Base-by-base conservation (phyloP, 2,888 invertebrate species). In the Aspidapion aeneum region DNA sequence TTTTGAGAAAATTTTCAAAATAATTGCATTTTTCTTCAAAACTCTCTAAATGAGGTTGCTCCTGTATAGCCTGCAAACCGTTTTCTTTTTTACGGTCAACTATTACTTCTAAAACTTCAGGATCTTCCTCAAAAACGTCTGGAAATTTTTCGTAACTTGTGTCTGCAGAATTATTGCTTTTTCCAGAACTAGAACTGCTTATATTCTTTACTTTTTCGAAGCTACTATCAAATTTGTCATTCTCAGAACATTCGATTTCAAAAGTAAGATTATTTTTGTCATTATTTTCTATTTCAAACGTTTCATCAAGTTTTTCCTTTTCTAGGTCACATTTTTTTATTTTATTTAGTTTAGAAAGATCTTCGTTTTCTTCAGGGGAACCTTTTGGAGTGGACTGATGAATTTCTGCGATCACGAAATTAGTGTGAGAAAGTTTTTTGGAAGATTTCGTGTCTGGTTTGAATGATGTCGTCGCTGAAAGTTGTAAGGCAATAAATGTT, bases 131-230 rank as follows among this genome's bases (percentile, higher is more conserved):
- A 51, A 54, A 65, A 0, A 63, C 61, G 51, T 65, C 65, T 2
- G 63, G 63, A 22, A 55, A 65, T 58, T 65, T 65, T 9, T 63
- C 58, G 18, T 65, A 65, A 52, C 65, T 63, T 2, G 18, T 54
- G 7, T 57, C 63, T 16, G 58, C 57, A n/a, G n/a, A n/a, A 18
- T 62, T 57, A 1, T 12, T 12, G 3, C 12, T 12, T 12, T 35
- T 35, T 12, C 12, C 35, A 35, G 35, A 35, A 35, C 35, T 35
- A 3, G 35, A 35, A 12, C 12, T 35, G 12, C 5, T 35, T 12
- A 7, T 35, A 12, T 35, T 12, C 12, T 35, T 35, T 7, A 35
- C 12, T 7, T 7, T 35, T 7, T 35, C 35, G 12, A 35, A 3
- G 12, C 35, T 3, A 35, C 5, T 35, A 35, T 35, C 12, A 12